These are phyloP conservation scores for Cirrhinus mrigala DNA, from an alignment of 2,797 vertebrate genomes.

Conservation along the genomic window DNA sequence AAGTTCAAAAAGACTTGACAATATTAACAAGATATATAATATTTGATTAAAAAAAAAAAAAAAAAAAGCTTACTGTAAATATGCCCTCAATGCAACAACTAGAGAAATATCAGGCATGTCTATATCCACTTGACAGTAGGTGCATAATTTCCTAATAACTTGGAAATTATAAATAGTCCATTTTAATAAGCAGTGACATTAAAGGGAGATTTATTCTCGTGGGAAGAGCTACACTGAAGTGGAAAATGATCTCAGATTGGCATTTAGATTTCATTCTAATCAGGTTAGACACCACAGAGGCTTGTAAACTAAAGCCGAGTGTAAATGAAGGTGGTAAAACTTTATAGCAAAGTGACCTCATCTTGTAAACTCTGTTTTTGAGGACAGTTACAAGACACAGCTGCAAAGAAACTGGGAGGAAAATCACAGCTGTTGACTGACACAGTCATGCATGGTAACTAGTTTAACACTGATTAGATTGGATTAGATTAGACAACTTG, in stretches of 20 bases:
- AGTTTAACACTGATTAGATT: not conserved
- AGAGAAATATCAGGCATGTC: constrained; percentile 15
- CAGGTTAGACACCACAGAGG: constrained; percentile 59
- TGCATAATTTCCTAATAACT: constrained; percentile 59
- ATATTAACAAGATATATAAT: not conserved
- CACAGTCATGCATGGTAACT: not conserved
- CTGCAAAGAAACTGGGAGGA: not conserved
- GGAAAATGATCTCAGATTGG: constrained; percentile 61
- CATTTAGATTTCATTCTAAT: constrained; percentile 65
- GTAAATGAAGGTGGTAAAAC: constrained; percentile 50
- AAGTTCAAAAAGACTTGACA: not conserved
- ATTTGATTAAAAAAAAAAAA: no score
- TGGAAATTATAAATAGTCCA: constrained; percentile 63
- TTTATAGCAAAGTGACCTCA: constrained; percentile 49
- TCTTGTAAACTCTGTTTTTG: constrained; percentile 43
- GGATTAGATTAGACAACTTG: no score
- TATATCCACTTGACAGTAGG: constrained; percentile 42
- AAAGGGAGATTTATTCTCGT: constrained; percentile 60
- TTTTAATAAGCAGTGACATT: constrained; percentile 66
- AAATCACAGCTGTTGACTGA: not conserved
- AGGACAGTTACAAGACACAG: constrained; percentile 19
- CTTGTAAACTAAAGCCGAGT: constrained; percentile 51
- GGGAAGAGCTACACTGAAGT: constrained; percentile 58
- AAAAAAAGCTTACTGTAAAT: not conserved
- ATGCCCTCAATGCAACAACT: not conserved